Evolutionary conservation across 2,888 invertebrate species (phyloP), one percentile per base, ranked within the genome.

Genomic region (Pandemis cinnamomeana): DNA sequence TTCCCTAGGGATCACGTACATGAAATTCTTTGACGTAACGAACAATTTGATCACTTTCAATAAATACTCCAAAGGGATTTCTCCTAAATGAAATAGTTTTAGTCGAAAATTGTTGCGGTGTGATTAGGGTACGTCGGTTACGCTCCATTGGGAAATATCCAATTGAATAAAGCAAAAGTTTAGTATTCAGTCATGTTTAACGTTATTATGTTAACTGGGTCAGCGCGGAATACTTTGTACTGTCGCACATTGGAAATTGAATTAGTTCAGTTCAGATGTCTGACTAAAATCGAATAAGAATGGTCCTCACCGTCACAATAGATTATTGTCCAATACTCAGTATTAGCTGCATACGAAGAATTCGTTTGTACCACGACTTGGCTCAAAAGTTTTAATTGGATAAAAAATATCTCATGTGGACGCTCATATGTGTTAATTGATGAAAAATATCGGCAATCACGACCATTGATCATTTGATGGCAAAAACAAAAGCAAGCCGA

Each of bases 61-160:
- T 71, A 74, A 67, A 67, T 74, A 62, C 11, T 55, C 74, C 53
- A 20, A 71, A 62, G 70, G 71, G 74, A 74, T 66, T 70, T 70
- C 46, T 27, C 61, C 62, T 67, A 67, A 67, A 67, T 74, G 74
- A 74, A 74, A 74, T 74, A 74, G 74, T 74, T 74, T 53, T 41
- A 67, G 74, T 74, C 62, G 74, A 55, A 74, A 73, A 71, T 71
- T 55, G 74, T 74, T 71, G 70, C 74, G 74, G 70, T 53, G 51
- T 60, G 74, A 71, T 74, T 74, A 61, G 70, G 74, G 74, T 67
- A 70, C 61, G 70, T 70, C 13, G 70, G 70, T 71, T 60, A 67
- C 15, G 58, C 15, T 61, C 70, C 55, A 11, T 62, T 61, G 74
- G 71, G 74, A 74, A 73, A 67, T 71, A 71, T 60, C 51, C 44